Base-by-base conservation (phyloP, 1,140 invertebrate species). In the Danaus melanippus region DNA sequence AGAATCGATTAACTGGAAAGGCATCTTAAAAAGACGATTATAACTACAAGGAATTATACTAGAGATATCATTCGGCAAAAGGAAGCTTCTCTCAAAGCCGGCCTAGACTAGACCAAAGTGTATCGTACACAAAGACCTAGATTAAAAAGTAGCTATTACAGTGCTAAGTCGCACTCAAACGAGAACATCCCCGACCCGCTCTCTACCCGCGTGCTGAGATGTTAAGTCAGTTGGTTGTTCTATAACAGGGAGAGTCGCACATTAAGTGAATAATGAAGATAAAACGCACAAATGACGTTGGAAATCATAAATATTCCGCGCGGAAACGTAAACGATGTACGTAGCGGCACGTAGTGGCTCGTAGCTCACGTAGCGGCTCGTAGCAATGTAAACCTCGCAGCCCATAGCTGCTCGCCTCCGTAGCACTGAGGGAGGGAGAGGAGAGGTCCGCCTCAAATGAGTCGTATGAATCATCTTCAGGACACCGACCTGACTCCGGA, bases 381-480 rank as follows among this genome's bases (percentile, higher is more conserved):
- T 58, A 64, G 65, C 62, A 43, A 17, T 54, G 53, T 70, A 66
- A 64, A 32, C 5, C 62, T 40, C 64, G 62, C 64, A 62, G 66
- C 60, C 65, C 15, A 15, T 1, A 15, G 15, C 15, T 1, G 3
- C 15, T 15, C 3, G 1, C 15, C 15, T 15, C 15, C 63, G 53
- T 64, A 65, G 63, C 65, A 56, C 56, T 64, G 7, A 32, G 21
- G 21, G 64, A 50, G 48, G 60, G 62, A 58, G 9, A 15, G 12
- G 8, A 62, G 67, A 67, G 72, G 69, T 74, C 7, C 68, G 69
- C 78, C 82, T 65, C 79, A 85, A 84, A 84, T 85, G 80, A 84
- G 79, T 71, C 69, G 74, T 85, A 85, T 84, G 82, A 85, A 85
- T 85, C 80, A 84, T 85, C 71, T 67, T 66, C 75, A 85, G 83